Evolutionary conservation across 2,797 vertebrate species (phyloP).

Genomic region (Megaceryle alcyon): DNA sequence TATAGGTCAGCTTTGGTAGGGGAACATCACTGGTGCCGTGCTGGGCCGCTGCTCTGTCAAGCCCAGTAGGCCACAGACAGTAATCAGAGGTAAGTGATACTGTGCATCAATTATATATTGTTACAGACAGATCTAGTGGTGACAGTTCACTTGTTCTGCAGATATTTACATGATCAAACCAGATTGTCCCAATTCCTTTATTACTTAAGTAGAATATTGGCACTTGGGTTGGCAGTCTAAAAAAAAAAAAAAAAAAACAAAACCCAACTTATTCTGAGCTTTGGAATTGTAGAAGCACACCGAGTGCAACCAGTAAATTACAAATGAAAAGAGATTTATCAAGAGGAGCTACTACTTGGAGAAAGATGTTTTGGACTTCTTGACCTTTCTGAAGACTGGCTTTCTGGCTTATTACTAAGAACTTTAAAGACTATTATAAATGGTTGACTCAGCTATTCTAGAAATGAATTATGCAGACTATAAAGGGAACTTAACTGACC

Average conservation of each 20-base stretch:
- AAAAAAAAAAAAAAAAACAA: neutral
- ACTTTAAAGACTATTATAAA: conserved; percentile 26
- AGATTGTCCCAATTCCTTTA: neutral
- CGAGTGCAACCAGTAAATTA: conserved; percentile 24
- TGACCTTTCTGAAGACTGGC: conserved; percentile 27
- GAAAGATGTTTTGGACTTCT: neutral
- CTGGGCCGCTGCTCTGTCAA: neutral
- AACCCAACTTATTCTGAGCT: neutral
- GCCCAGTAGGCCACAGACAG: neutral
- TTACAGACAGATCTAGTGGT: neutral
- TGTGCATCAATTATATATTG: neutral
- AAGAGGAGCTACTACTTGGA: neutral
- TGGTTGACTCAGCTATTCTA: conserved; percentile 38
- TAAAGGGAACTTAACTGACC: conserved; percentile 37
- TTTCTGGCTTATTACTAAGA: conserved; percentile 53
- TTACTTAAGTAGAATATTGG: neutral
- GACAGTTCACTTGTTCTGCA: neutral
- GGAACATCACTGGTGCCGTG: neutral
- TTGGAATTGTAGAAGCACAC: neutral
- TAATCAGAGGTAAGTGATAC: neutral
- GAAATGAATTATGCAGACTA: conserved; percentile 50
- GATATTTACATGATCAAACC: accelerated
- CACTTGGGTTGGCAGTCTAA: neutral
- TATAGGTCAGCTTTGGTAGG: neutral
- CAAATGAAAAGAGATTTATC: conserved; percentile 43